Evolutionary conservation across 2,113 vertebrate genomes (phyloP), one percentile per base, ranked within the genome.

Genomic region (Bubo bubo): DNA sequence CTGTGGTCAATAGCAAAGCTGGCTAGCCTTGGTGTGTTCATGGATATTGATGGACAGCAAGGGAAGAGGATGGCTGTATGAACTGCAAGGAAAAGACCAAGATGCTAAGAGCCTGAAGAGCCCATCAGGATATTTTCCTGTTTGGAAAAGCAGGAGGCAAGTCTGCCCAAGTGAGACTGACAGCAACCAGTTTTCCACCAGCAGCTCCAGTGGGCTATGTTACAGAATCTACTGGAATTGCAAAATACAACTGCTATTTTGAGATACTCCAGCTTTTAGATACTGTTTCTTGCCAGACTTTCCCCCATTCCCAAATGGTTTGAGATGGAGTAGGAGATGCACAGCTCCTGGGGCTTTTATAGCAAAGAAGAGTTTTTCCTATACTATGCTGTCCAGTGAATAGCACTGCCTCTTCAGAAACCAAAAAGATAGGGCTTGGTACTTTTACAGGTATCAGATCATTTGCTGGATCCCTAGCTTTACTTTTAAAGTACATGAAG

Each of bases 241-340:
- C 21, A 72, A 59, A 92, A 22, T 14, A 14, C 26, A 56, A 15
- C 15, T 47, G 8, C 41, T n/a, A 34, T 8, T 15, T 75, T 3
- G 20, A 43, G 47, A 41, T 45, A 35, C 6, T 52, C 22, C 5
- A 56, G 37, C 8, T 90, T 75, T 28, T 47, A 63, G 3, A 12
- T 32, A 20, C 4, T 37, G 7, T 64, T 91, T 86, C 53, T 76
- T 43, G 18, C 9, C 37, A 55, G n/a, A 50, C 9, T 11, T 60
- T 32, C 4, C 18, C 10, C 11, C 14, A 17, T 41, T 67, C 8
- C 39, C 34, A 26, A 1, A 1, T 8, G 10, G 19, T 50, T 91
- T 86, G 43, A 53, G 10, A 28, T 0, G 2, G 35, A 34, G 4
- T 6, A 58, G n/a, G 22, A 81, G 34, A 7, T 10, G 3, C n/a